Base-by-base conservation (phyloP, 2,888 invertebrate genomes). In the Erebia ligea region DNA sequence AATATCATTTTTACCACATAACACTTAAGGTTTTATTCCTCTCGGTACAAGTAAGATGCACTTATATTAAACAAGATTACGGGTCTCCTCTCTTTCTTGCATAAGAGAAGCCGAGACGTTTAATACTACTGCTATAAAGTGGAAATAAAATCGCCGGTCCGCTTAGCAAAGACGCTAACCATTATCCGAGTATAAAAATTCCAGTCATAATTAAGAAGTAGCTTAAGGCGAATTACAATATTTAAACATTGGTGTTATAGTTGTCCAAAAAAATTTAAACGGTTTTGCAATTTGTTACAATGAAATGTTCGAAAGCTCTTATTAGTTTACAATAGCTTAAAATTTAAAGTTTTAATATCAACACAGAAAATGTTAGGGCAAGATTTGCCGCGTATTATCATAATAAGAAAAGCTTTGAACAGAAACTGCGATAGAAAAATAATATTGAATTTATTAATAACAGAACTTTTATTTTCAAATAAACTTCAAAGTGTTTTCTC, bases 201-300 rank as follows among this genome's bases (percentile, higher is more conserved):
- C 86, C 79, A 83, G 83, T 84, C 86, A 85, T 87, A 87, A 90
- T 91, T 89, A 90, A 91, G 86, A 84, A 85, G 88, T 86, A 84
- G 82, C 66, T 66, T 66, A 66, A 66, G 66, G 66, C 19, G 66
- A 57, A 40, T 48, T 34, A 11, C 10, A 19, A 25, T 34, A 21
- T 57, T 57, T 57, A 15, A 13, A 3, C 17, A 9, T 54, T 11
- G 17, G 54, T 54, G 19, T 54, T 54, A 52, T 2, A 52, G n/a
- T 54, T 54, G 8, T 2, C 2, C 17, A 19, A 54, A 19, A 17
- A 52, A 6, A 6, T 34, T 34, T 34, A 6, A 34, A 34, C 34
- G 34, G 34, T 34, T 34, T 6, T 34, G 34, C 34, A 34, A 34
- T 34, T 34, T 34, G 34, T 6, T 34, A 34, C 0, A 34, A 34